These are phyloP conservation scores for Sylvicola fuscatus DNA, from an alignment of 2,888 invertebrate genomes.

Conservation along the genomic window DNA sequence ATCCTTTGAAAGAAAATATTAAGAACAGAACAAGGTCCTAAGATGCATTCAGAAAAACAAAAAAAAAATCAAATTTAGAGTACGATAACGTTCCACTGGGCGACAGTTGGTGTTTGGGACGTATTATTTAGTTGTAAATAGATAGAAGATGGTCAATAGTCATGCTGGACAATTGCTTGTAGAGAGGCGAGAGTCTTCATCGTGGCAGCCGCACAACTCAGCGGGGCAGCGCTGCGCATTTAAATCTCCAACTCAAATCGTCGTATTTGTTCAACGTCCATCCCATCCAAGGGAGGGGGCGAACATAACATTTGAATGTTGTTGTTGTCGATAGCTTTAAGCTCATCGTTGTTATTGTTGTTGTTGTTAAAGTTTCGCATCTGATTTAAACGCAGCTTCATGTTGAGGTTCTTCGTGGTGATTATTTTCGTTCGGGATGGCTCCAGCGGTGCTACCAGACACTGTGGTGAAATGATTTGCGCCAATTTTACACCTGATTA, in stretches of 20 bases:
- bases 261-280: slow-evolving; percentile 53
- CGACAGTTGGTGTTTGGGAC: too few relatives aligned
- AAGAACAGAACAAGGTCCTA: too few relatives aligned
- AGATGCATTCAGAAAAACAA: too few relatives aligned
- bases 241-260: slow-evolving; percentile 36
- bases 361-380: slow-evolving; percentile 7
- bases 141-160: too few relatives aligned
- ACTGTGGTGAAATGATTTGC: background rate
- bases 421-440: slow-evolving; percentile 4
- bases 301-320: slow-evolving; percentile 14
- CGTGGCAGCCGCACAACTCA: too few relatives aligned
- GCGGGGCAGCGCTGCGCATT: slow-evolving; percentile 1
- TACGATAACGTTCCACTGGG: too few relatives aligned
- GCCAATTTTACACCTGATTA: slow-evolving; percentile 1
- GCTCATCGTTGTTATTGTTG: slow-evolving; percentile 13
- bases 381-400: slow-evolving; percentile 5
- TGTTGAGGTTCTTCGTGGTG: slow-evolving; percentile 8
- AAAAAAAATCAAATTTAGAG: too few relatives aligned
- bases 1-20: too few relatives aligned
- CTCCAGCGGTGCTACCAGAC: background rate
- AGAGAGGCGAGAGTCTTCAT: too few relatives aligned
- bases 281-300: slow-evolving; percentile 39
- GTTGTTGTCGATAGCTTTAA: slow-evolving; percentile 8
- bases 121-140: too few relatives aligned
- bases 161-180: too few relatives aligned